Evolutionary conservation across 2,797 vertebrate genomes (phyloP), one percentile per base, ranked within the genome.

Genomic region (Ctenochaetus hawaiiensis): DNA sequence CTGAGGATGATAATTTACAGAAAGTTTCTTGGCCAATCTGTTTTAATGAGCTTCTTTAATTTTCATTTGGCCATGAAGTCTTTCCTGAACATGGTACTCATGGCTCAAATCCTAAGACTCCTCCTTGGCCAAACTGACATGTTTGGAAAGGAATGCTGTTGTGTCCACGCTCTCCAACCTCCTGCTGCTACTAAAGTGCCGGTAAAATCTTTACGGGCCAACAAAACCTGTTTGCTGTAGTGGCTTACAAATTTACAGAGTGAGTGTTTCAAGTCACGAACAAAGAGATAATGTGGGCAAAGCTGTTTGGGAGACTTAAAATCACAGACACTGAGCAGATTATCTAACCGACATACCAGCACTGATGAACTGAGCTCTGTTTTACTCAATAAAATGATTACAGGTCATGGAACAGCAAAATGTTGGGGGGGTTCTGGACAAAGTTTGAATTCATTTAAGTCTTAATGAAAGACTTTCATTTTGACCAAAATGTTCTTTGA

Each of bases 211-310:
- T 96, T 96, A 96, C 87, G 70, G 92, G 88, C 87, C 91, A 88
- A 95, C 93, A 93, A 95, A 95, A 93, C 89, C 92, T 94, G 94
- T 94, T 95, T 93, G 92, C 90, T 89, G 89, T 93, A 94, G 93
- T 91, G 93, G 89, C 85, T 85, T 92, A 94, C 93, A 94, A 92
- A 93, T 92, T 94, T 94, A 94, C 89, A 88, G 84, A 93, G 91
- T 92, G 91, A 95, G 93, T 94, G 94, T 92, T 95, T 95, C 92
- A 88, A 95, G 95, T 95, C 95, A 96, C 94, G 94, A 95, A 95
- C 86, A 81, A 78, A 83, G 87, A 89, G 90, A 90, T 93, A 87
- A 94, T 90, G 84, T 87, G 91, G 77, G 89, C 86, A 84, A 88
- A 85, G 86, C 84, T 87, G 84, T 90, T 86, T 72, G 72, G 77